Evolutionary conservation across 2,888 invertebrate species (phyloP), one percentile per base, ranked within the genome.

Genomic region (Stegana nigrithorax): DNA sequence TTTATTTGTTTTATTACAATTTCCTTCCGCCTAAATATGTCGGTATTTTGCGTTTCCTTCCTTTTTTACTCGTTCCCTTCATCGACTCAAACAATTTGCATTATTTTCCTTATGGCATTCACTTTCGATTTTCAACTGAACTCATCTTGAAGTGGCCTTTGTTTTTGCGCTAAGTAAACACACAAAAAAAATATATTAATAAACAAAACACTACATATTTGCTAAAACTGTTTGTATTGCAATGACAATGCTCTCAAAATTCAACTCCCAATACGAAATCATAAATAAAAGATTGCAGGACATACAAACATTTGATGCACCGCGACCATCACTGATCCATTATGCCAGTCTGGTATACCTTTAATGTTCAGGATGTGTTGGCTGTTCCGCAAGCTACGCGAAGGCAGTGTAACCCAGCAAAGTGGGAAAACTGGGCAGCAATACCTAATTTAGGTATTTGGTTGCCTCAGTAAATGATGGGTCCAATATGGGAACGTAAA

Each of bases 1-100:
- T 50, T 60, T 59, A 59, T 59, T 59, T 59, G 47, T 59, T 47
- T 59, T 59, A 59, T 59, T 59, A 59, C 27, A n/a, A 60, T 53
- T 60, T 60, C 60, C 60, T 60, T 60, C 60, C 60, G 60, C 23
- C 25, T n/a, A 44, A 27, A 42, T 57, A 27, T 29, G 36, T 27
- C 19, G 10, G 25, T 42, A 26, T 32, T 32, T 7, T 32, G 42
- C 27, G 23, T 23, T 14, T 19, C 4, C n/a, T 4, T 14, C 2
- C 17, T 23, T 57, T 57, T n/a, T 42, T 57, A 7, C 27, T 25
- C 5, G 2, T 25, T 26, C 39, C 21, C 10, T 17, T 45, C 27
- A 1, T 25, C 10, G 17, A 58, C 4, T 25, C 55, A 32, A n/a
- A 23, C n/a, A 19, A n/a, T 23, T 4, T 23, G 21, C 23, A 26